phyloP scores from a whole-genome alignment of 2,113 vertebrate genomes.

The Proteles cristata region DNA sequence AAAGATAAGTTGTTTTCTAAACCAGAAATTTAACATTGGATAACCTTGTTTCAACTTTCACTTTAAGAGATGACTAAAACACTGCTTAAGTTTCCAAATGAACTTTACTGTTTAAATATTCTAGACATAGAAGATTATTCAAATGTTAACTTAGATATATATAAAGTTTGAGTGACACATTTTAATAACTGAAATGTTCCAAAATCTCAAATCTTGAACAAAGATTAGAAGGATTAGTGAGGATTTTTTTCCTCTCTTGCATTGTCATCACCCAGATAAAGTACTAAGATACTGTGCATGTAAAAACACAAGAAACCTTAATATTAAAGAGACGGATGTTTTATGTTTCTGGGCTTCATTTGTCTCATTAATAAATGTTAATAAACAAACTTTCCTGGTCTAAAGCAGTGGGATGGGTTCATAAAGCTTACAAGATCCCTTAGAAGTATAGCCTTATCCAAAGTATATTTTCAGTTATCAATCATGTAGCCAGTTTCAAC shows the following conservation, averaged over 20 bases:
- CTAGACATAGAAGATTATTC: conserved; percentile 76
- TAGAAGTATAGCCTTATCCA: background rate
- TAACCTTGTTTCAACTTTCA: conserved; percentile 53
- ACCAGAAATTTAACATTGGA: background rate
- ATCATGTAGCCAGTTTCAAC: background rate
- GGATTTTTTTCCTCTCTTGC: conserved; percentile 61
- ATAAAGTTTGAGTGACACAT: conserved; percentile 75
- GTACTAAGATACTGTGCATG: background rate
- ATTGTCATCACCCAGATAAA: conserved; percentile 63
- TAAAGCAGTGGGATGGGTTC: background rate
- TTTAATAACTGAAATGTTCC: conserved; percentile 78
- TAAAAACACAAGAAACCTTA: conserved; percentile 50
- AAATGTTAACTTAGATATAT: conserved; percentile 79
- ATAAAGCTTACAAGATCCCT: background rate
- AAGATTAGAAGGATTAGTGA: conserved; percentile 80
- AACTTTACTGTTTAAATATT: conserved; percentile 71
- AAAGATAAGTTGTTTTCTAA: conserved; percentile 21
- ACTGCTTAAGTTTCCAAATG: conserved; percentile 30
- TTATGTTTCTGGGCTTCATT: conserved; percentile 26
- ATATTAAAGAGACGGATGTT: background rate
- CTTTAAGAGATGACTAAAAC: conserved; percentile 27
- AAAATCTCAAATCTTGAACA: conserved; percentile 71
- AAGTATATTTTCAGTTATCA: conserved; percentile 19
- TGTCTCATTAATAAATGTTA: background rate
- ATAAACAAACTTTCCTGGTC: background rate